Percentiles rank a stretch among this genome's conserved stretches.
These are phyloP conservation scores for Petrocephalus schoutedeni DNA, from an alignment of 2,797 vertebrate genomes.

Conservation along the genomic window DNA sequence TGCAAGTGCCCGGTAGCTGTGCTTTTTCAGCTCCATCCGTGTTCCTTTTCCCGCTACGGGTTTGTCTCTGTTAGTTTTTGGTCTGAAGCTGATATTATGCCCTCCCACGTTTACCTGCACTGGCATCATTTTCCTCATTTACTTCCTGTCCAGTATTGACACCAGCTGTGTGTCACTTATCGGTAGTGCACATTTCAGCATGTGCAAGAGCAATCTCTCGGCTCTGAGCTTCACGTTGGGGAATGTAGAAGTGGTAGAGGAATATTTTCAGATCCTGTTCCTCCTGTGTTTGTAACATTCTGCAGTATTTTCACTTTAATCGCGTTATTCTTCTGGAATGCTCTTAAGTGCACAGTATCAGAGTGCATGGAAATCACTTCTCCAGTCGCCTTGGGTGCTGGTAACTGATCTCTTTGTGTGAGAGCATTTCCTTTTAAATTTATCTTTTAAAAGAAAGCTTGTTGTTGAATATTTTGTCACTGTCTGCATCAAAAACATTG, in stretches of 20 bases:
- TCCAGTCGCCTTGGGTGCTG: background rate
- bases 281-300: background rate
- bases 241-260: background rate
- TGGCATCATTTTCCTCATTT: background rate
- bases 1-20: background rate
- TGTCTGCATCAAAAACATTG: background rate
- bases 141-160: background rate
- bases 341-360: background rate
- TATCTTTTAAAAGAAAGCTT: background rate
- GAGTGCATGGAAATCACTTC: background rate
- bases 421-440: background rate
- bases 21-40: background rate
- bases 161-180: background rate
- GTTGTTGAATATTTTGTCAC: background rate
- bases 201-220: background rate
- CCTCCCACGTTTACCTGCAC: background rate
- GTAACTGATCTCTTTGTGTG: background rate
- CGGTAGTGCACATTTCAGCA: background rate
- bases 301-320: background rate
- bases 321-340: background rate
- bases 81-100: background rate
- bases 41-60: background rate
- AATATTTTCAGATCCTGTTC: background rate
- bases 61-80: background rate
- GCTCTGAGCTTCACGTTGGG: background rate